These are phyloP conservation scores for Papilio machaon DNA, from an alignment of 1,140 invertebrate species.

Conservation along the genomic window DNA sequence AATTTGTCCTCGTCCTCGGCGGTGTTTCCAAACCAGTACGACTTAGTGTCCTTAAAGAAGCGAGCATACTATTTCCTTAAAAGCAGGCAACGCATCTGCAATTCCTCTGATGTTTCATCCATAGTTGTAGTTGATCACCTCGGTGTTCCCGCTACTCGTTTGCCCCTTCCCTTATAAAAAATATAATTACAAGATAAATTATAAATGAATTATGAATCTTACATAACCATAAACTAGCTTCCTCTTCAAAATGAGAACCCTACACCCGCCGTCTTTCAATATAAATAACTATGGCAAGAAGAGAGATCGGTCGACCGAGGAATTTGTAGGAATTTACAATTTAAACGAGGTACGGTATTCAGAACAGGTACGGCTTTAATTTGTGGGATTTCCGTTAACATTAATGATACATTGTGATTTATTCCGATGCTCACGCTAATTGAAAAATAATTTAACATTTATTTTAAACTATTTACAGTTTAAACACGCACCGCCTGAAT, in stretches of 20 bases:
- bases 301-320: slow-evolving; percentile 22
- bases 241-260: slow-evolving; percentile 14
- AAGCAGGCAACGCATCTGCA: too few relatives aligned
- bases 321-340: slow-evolving; percentile 35
- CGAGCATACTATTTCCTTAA: too few relatives aligned
- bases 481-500: neutral
- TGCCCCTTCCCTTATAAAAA: too few relatives aligned
- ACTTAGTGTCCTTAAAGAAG: too few relatives aligned
- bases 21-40: too few relatives aligned
- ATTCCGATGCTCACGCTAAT: slow-evolving; percentile 18
- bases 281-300: slow-evolving; percentile 32
- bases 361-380: neutral
- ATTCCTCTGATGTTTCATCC: too few relatives aligned
- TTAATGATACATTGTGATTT: slow-evolving; percentile 25
- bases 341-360: slow-evolving; percentile 31
- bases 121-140: too few relatives aligned
- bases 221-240: slow-evolving; percentile 8
- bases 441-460: slow-evolving; percentile 23
- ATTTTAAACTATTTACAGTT: slow-evolving; percentile 2
- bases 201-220: neutral
- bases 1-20: too few relatives aligned
- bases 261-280: slow-evolving; percentile 25
- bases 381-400: neutral
- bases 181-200: neutral
- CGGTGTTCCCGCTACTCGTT: too few relatives aligned